Base-by-base conservation (phyloP, 2,113 vertebrate species). In the Sylvilagus bachmani region DNA sequence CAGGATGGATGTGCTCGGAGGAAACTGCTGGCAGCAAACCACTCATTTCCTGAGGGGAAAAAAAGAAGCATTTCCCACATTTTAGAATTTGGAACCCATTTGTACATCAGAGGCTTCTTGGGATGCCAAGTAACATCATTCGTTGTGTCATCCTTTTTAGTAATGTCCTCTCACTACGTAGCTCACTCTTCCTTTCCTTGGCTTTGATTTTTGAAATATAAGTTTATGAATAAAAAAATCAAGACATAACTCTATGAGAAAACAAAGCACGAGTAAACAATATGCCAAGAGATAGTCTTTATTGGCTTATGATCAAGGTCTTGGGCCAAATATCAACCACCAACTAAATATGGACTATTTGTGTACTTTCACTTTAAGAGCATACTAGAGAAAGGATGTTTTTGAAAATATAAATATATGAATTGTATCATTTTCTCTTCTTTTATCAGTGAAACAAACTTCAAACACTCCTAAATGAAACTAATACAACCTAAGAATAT, bases 21-120 rank as follows among this genome's bases (percentile, higher is more conserved):
- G 95, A 98, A 86, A 87, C 70, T 13, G 86, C 33, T 91, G 94
- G 85, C 90, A 98, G 24, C 38, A 97, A 96, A 73, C 79, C 16
- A 74, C 16, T 0, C 3, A 58, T 7, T 95, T 7, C 14, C 3
- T 51, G 70, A 51, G 24, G 36, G 3, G 84, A 94, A 95, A 95
- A 97, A 94, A 19, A 91, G 94, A 61, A 61, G 95, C 25, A 91
- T 97, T 85, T 90, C 66, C 38, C 71, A 44, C 14, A 86, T 49
- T 97, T 91, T 36, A 83, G 70, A 96, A 97, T 84, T 11, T 2
- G 0, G 95, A 24, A 86, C 1, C 69, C 66, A 53, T 61, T 89
- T 97, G 33, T 95, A 95, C 98, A 96, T 90, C 66, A 94, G 22
- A 51, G 87, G 64, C 93, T 21, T 13, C 86, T 97, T 36, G 86